Percentiles rank a stretch among this genome's conserved stretches.
phyloP scores from a whole-genome alignment of 2,888 invertebrate genomes.

The Brenthis hecate region DNA sequence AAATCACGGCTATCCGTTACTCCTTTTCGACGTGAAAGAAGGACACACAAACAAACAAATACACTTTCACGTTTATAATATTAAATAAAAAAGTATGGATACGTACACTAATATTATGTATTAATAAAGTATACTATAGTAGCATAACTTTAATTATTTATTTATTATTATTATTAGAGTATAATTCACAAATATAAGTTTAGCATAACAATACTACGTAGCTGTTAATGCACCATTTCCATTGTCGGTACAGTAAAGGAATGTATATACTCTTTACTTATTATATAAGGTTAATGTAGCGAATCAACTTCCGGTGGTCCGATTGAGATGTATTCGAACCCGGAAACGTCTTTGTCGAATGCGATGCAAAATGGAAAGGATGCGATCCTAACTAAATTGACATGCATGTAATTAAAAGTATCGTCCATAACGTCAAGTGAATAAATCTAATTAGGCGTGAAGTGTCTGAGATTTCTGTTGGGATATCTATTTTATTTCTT shows the following conservation, averaged over 20 bases:
- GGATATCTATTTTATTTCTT: too few relatives aligned
- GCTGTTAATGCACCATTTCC: conserved; percentile 3
- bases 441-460: conserved; percentile 6
- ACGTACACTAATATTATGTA: too few relatives aligned
- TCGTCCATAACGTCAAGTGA: conserved; percentile 17
- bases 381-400: conserved; percentile 47
- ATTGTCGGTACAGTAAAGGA: conserved; percentile 64
- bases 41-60: too few relatives aligned
- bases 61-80: too few relatives aligned
- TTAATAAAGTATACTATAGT: too few relatives aligned
- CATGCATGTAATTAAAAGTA: conserved; percentile 29
- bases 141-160: too few relatives aligned
- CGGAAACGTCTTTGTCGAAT: conserved; percentile 69
- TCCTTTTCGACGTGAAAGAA: too few relatives aligned
- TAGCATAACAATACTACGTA: conserved; percentile 1
- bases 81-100: too few relatives aligned
- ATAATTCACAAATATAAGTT: background rate
- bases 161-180: too few relatives aligned
- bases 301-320: conserved; percentile 67
- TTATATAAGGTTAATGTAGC: conserved; percentile 71
- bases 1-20: too few relatives aligned
- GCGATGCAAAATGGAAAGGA: conserved; percentile 62
- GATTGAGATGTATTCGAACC: conserved; percentile 70
- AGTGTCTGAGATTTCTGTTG: background rate
- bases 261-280: conserved; percentile 55